Base-by-base conservation (phyloP, 2,797 vertebrate genomes). In the Oreochromis mossambicus region DNA sequence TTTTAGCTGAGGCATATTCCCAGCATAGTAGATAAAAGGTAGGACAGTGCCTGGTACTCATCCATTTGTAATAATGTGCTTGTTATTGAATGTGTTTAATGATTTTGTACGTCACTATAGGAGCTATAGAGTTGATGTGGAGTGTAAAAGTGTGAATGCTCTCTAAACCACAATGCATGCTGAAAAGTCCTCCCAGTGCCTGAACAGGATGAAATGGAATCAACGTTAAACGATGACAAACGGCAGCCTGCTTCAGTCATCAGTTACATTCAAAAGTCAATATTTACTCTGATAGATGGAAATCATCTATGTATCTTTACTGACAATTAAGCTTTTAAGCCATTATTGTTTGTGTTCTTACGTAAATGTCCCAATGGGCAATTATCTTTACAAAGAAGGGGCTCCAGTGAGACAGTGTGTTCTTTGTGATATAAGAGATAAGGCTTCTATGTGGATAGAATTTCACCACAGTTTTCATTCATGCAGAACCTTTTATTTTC, bases 231-330 rank as follows among this genome's bases (percentile, higher is more conserved):
- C 2, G 15, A 48, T 73, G 24, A 48, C 6, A 48, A 48, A 73
- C 6, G 15, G 46, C 43, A 6, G 3, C 66, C 11, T 78, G 36
- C 41, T 52, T 83, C 32, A 78, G 46, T 63, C 5, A 34, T 58
- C 8, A 6, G 13, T 61, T 83, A 43, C 78, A 87, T 75, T 70
- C 83, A 75, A 14, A 3, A 46, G 83, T 90, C 68, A 92, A 87
- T 92, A 88, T 94, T 93, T 87, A 75, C 78, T 51, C 19, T 32
- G 14, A 58, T 13, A 36, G 52, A 79, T 84, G 26, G n/a, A 51
- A 52, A 61, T 83, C 43, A 78, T 52, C 58, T 21, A 78, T 58
- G 12, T 54, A 55, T 61, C 26, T 46, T 48, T 34, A 24, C 50
- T 73, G 12, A 41, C 78, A 38, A 50, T 87, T 48, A 54, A 55